Evolutionary conservation across 1,140 invertebrate species (phyloP), one percentile per base, ranked within the genome.

Genomic region (Eurosta solidaginis): DNA sequence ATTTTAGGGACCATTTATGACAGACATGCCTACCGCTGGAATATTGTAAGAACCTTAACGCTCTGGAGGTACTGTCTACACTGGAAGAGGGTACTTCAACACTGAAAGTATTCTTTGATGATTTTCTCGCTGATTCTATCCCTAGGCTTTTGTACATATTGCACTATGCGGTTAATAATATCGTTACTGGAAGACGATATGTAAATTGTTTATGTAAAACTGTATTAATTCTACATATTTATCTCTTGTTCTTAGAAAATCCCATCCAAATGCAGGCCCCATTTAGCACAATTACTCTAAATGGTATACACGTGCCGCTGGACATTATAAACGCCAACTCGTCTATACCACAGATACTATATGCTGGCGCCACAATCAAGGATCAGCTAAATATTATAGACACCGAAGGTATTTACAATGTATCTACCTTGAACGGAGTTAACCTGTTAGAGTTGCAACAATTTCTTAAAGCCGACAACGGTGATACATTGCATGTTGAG

Each of bases 271-370:
- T 86, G 45, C 59, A 83, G 20, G 77, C 77, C 1, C 40, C 81
- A 29, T 79, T 87, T 4, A 73, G 54, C 6, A 81, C 83, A 68
- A 73, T 74, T 2, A 81, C 50, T 0, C 7, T 87, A 5, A 87
- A 87, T 79, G 79, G 80, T 1, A 63, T 85, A 2, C 81, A 75
- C 0, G 78, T 86, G n/a, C 85, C 85, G 0, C 76, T 84, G 45
- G 85, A 86, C 74, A 77, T 87, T 54, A 29, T 87, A 2, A 47
- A 20, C 40, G 36, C 0, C 42, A 79, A 27, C 52, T 29, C 17
- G 76, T 50, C 2, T 79, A 25, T 6, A 22, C 54, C 73, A 2
- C 77, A 78, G 44, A 78, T 52, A 7, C 6, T 78, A 1, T 25
- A 22, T 17, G 36, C 29, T 7, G 33, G 45, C 12, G n/a, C 44